phyloP scores from a whole-genome alignment of 2,113 vertebrate genomes.

The Lampris megalopsis region DNA sequence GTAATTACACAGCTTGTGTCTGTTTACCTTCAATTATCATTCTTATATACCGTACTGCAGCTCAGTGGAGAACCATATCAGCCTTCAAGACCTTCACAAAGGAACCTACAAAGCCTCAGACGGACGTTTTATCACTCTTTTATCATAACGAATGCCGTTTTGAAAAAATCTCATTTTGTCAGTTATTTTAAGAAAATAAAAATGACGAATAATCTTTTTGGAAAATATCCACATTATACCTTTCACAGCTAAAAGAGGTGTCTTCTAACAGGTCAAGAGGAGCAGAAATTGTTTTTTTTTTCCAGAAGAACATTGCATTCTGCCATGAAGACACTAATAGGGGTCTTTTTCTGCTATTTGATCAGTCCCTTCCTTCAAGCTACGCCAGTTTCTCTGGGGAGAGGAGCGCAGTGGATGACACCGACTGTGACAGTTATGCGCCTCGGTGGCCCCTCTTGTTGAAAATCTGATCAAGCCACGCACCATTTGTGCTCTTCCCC shows the following conservation, averaged over 20 bases:
- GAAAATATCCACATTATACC: neutral
- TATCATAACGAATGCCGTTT: too few relatives aligned
- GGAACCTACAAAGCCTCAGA: too few relatives aligned
- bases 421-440: neutral
- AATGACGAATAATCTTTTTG: too few relatives aligned
- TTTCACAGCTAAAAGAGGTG: neutral
- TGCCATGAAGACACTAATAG: constrained; percentile 20
- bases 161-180: too few relatives aligned
- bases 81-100: too few relatives aligned
- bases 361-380: neutral
- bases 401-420: neutral
- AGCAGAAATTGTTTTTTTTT: neutral
- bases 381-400: neutral
- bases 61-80: too few relatives aligned
- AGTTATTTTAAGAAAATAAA: too few relatives aligned
- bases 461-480: neutral
- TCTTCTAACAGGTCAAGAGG: constrained; percentile 6
- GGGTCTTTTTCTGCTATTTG: constrained; percentile 18
- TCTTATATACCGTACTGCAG: too few relatives aligned
- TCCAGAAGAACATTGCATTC: neutral
- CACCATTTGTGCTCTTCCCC: constrained; percentile 7
- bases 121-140: too few relatives aligned
- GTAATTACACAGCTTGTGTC: too few relatives aligned
- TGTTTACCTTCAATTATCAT: too few relatives aligned
- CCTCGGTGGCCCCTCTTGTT: constrained; percentile 10